Conservation (phyloP, 1,140 invertebrate species). For the Drosophila nannoptera region DNA sequence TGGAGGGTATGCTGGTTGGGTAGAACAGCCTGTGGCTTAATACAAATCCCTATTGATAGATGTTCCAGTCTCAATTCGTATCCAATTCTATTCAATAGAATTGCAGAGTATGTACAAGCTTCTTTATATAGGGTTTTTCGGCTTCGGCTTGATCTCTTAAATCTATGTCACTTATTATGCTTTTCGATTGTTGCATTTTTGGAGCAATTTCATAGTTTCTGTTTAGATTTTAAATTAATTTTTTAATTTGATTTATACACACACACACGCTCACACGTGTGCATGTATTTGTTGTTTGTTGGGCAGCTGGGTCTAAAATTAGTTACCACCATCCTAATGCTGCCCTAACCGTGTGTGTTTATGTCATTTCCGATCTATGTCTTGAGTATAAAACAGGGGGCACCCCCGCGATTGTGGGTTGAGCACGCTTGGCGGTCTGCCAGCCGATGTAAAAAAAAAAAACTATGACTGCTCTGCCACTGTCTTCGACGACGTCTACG, state of each 20-base stretch:
- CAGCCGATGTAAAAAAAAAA: conserved; percentile 21
- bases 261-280: too few species aligned
- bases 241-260: conserved; percentile 43
- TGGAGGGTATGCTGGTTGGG: not conserved
- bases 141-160: not conserved
- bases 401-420: conserved; percentile 53
- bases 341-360: conserved; percentile 8
- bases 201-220: conserved; percentile 50
- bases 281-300: conserved; percentile 20
- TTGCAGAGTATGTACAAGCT: too few species aligned
- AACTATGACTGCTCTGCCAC: not conserved
- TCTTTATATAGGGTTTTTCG: not conserved
- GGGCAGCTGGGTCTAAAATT: conserved; percentile 65
- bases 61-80: too few species aligned
- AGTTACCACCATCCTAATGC: conserved; percentile 41
- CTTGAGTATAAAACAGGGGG: conserved; percentile 17
- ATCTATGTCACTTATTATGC: not conserved
- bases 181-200: conserved; percentile 59
- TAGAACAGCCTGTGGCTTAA: not conserved
- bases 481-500: not conserved
- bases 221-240: conserved; percentile 8
- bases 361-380: conserved; percentile 65
- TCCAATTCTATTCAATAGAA: too few species aligned
- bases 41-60: too few species aligned
- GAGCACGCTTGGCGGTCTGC: conserved; percentile 48